These are phyloP conservation scores for Cyaniris semiargus DNA, from an alignment of 2,888 invertebrate species.

Conservation along the genomic window DNA sequence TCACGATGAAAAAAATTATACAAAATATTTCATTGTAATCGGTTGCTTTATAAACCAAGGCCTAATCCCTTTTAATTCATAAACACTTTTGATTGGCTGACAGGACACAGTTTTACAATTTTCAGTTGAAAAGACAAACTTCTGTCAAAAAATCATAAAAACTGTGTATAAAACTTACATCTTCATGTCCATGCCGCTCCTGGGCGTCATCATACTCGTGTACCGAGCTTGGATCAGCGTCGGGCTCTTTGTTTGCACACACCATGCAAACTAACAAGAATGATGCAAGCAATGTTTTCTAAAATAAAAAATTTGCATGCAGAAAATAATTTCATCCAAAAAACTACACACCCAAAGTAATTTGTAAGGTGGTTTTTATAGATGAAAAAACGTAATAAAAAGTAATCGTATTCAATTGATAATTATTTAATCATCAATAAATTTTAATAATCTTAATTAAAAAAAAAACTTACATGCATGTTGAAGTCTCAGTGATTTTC, in stretches of 20 bases:
- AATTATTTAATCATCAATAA: neutral
- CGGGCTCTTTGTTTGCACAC: constrained; percentile 19
- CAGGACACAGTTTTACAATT: neutral
- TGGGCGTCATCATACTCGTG: neutral
- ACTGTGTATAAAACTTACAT: neutral
- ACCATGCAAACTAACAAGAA: constrained; percentile 10
- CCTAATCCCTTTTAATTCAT: neutral
- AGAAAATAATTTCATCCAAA: too few relatives aligned
- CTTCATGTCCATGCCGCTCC: neutral
- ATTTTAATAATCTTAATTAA: neutral
- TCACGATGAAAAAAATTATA: neutral
- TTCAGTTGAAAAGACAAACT: neutral
- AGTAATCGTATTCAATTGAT: neutral
- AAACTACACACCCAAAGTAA: too few relatives aligned
- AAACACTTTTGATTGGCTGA: neutral
- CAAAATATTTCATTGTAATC: neutral
- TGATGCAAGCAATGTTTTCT: constrained; percentile 13
- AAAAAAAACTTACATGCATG: constrained; percentile 26
- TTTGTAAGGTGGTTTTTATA: neutral
- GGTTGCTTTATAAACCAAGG: neutral
- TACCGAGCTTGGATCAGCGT: neutral
- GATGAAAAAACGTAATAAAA: neutral
- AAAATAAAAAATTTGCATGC: neutral
- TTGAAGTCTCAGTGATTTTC: constrained; percentile 9
- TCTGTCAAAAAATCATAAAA: neutral